Conservation (phyloP, 2,797 vertebrate genomes). For the Rhadinocentrus ornatus region DNA sequence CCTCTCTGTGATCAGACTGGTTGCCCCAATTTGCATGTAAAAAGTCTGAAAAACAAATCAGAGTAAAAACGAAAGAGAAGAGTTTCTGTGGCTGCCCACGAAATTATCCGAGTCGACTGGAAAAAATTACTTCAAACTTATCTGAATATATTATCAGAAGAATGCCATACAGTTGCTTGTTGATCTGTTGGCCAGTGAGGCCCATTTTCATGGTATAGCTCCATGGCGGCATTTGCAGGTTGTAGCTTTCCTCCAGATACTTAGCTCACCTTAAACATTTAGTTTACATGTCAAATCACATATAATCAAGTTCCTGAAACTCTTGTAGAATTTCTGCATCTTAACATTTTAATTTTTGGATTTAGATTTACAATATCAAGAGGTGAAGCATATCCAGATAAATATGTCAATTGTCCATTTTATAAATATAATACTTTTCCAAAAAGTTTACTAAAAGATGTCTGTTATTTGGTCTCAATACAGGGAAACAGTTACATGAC, state of each 20-base stretch:
- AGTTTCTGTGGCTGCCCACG: conserved; percentile 8
- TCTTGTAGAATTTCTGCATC: not conserved
- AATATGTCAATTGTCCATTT: not conserved
- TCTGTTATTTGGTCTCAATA: not conserved
- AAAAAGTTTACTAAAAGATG: not conserved
- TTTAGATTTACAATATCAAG: not conserved
- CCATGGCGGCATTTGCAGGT: not conserved
- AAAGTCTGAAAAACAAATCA: not conserved
- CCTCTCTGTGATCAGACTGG: not conserved
- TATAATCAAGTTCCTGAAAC: not conserved
- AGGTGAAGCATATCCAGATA: not conserved
- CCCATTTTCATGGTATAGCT: not conserved
- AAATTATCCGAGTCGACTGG: not conserved
- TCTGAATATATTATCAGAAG: not conserved
- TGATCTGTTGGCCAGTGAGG: not conserved
- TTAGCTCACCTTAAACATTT: not conserved
- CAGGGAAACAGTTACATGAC: not conserved
- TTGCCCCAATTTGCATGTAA: not conserved
- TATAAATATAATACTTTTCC: not conserved
- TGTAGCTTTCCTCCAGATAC: not conserved
- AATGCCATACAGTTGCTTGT: not conserved
- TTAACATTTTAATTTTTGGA: not conserved
- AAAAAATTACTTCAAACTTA: not conserved
- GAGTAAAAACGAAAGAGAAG: not conserved
- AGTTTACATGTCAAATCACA: not conserved